Base-by-base conservation (phyloP, 2,113 vertebrate genomes). In the Menura novaehollandiae region DNA sequence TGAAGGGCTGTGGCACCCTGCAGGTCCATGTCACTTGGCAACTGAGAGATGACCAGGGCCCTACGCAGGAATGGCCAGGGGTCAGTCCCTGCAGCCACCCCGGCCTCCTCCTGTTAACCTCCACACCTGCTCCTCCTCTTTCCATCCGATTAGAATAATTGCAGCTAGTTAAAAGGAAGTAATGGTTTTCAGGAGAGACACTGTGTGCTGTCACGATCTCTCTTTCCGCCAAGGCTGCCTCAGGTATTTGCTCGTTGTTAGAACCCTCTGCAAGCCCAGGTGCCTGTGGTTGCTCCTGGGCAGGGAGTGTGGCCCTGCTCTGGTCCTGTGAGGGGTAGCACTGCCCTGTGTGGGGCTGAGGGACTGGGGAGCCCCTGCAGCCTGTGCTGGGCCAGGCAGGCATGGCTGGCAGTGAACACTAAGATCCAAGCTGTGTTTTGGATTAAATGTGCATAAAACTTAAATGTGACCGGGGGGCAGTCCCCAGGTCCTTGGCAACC, bases 401-500 rank as follows among this genome's bases (percentile, higher is more conserved):
- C 6, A 5, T 0, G 2, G 27, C 6, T 2, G 2, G 7, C 43
- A 83, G 47, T 0, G 3, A 62, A 8, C 3, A 1, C 13, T 9
- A 6, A 69, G 39, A 27, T 46, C 41, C 16, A 11, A 76, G n/a
- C 37, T 44, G 3, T 15, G 10, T 26, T 82, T 77, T 32, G 47
- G 41, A 84, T 79, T 85, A 83, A 85, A 85, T 20, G 17, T n/a
- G 28, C 28, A 15, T 55, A 63, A 26, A 74, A 41, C 20, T 68
- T 60, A 22, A 43, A 44, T 23, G 73, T 46, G 72, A 26, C 17
- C 0, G 3, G 39, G 26, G 9, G 12, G 10, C 43, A 46, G 39
- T 16, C 27, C 32, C 23, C 30, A 55, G 47, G 41, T 47, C 24
- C 22, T 64, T 24, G 56, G 30, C 32, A 32, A 28, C 33, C 23